Evolutionary conservation across 2,797 vertebrate genomes (phyloP), one percentile per base, ranked within the genome.

Genomic region (Buceros bicornis): DNA sequence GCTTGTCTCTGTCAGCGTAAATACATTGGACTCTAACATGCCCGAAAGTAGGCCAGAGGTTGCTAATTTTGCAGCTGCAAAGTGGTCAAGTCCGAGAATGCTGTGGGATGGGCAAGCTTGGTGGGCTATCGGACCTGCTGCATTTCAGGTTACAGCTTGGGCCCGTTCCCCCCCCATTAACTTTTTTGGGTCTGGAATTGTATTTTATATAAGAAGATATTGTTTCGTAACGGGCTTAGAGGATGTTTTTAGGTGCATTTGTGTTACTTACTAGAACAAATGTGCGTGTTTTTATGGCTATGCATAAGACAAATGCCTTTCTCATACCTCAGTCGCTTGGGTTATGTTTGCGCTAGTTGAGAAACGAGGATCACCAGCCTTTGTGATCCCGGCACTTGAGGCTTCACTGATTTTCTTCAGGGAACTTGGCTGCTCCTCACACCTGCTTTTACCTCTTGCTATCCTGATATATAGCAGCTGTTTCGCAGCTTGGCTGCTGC

Each of bases 1-100:
- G 80, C 96, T 93, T 95, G 94, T 93, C 91, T 93, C 96, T 95
- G 82, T 96, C 93, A 96, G 97, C 58, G 51, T 95, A 95, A 97
- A 97, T 97, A 97, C 97, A 85, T 97, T 73, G 95, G 92, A 95
- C 96, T 94, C 90, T 51, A 58, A 66, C 45, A 5, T 87, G 80
- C 70, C 95, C 40, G 37, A 87, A 71, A 61, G 80, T 60, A 47
- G 56, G 97, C 96, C 97, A 97, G 96, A 91, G 89, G 95, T 82
- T 87, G 97, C 94, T 91, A 40, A 26, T 51, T 87, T 25, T 90
- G 40, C 85, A 86, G 97, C 93, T 96, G 67, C 60, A n/a, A 13
- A 62, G 58, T 16, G 53, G 69, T 80, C 71, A 13, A 61, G 53
- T 35, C 64, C 87, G 48, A 26, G 43, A n/a, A 26, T 18, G 47